A percentile compares a stretch with the other conserved stretches of the same genome.
Evolutionary conservation across 2,113 vertebrate genomes (phyloP).

Genomic region (Hypanus sabinus): DNA sequence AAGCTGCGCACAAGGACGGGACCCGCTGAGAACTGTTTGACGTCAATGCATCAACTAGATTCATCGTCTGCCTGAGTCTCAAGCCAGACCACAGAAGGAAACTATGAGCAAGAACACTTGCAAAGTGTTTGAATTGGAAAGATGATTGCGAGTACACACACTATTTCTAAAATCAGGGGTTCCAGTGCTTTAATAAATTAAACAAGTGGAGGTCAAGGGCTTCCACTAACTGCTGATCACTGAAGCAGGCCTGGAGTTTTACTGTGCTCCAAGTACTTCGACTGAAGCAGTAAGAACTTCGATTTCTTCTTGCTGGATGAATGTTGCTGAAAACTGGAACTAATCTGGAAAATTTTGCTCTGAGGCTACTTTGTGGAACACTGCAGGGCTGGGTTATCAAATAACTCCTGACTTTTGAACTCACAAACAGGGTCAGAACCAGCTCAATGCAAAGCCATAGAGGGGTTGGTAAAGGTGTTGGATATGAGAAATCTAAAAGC

Average conservation of each 20-base stretch:
- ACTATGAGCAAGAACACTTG: slow-evolving; percentile 46
- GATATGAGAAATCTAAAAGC: background rate
- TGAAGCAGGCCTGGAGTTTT: background rate
- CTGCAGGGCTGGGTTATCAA: background rate
- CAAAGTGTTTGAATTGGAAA: slow-evolving; percentile 50
- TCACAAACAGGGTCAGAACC: background rate
- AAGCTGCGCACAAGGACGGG: slow-evolving; percentile 50
- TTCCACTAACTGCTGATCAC: background rate
- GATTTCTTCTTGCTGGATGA: background rate
- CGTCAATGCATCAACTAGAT: slow-evolving; percentile 45
- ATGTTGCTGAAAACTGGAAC: background rate
- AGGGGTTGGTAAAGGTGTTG: background rate
- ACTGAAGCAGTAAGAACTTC: background rate
- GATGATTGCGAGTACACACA: slow-evolving; percentile 12
- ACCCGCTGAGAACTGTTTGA: slow-evolving; percentile 43
- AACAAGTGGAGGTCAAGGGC: background rate
- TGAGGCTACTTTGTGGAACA: background rate
- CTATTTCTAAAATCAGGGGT: slow-evolving; percentile 39
- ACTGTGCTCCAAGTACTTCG: background rate
- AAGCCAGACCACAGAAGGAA: slow-evolving; percentile 50
- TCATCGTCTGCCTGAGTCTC: slow-evolving; percentile 46
- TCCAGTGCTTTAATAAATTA: slow-evolving; percentile 36
- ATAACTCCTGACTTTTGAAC: background rate
- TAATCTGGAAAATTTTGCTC: background rate
- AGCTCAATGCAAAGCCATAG: background rate